These are phyloP conservation scores for Nomada ruficornis DNA, from an alignment of 2,888 invertebrate species.

Conservation along the genomic window DNA sequence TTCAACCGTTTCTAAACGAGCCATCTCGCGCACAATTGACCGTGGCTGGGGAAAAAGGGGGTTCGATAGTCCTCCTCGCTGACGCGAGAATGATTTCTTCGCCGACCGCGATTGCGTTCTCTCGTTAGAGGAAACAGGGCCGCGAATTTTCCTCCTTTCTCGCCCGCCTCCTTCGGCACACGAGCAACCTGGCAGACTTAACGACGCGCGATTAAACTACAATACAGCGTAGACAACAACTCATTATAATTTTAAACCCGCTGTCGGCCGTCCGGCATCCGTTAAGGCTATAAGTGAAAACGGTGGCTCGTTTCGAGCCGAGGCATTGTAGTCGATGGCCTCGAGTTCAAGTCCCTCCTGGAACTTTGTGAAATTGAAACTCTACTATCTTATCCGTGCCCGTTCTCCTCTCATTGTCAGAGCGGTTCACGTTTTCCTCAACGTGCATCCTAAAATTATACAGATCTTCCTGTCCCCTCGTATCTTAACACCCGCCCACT, in stretches of 20 bases:
- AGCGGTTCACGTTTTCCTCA: background rate
- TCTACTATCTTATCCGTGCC: background rate
- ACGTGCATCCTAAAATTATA: background rate
- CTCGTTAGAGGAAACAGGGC: too few relatives aligned
- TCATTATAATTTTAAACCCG: constrained; percentile 53
- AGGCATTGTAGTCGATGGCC: background rate
- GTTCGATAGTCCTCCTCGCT: constrained; percentile 3
- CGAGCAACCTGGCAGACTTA: constrained; percentile 2
- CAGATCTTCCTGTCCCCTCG: constrained; percentile 11
- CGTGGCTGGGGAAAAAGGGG: background rate
- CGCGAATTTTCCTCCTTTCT: constrained; percentile 10
- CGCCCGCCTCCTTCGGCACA: background rate
- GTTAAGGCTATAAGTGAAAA: constrained; percentile 35
- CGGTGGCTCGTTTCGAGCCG: constrained; percentile 12
- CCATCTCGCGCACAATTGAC: constrained; percentile 3
- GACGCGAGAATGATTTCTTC: background rate
- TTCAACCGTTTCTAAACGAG: constrained; percentile 33
- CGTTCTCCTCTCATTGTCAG: too few relatives aligned
- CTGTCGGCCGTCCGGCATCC: constrained; percentile 6
- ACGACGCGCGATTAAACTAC: constrained; percentile 38
- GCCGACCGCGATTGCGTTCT: background rate
- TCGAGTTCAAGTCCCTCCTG: background rate
- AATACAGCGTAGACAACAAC: constrained; percentile 23
- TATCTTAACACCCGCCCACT: constrained; percentile 11
- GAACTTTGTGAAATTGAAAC: background rate